Evolutionary conservation across 2,113 vertebrate genomes (phyloP).

Genomic region (Lamprotornis superbus): DNA sequence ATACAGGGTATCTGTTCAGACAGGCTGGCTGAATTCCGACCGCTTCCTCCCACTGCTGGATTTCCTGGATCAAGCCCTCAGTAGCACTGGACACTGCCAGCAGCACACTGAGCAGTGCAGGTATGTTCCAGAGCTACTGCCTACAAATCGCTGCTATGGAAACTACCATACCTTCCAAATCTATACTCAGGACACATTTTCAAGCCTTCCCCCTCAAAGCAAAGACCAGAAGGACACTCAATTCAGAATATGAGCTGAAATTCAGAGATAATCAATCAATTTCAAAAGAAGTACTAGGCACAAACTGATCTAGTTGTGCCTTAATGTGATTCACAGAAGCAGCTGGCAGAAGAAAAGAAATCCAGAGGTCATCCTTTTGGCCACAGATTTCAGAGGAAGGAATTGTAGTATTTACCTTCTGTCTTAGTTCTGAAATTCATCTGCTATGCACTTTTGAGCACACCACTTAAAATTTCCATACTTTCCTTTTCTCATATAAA

Average conservation of each 20-base stretch:
- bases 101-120: fast-evolving
- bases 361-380: neutral
- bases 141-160: neutral
- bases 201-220: neutral
- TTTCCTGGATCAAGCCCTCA: neutral
- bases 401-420: neutral
- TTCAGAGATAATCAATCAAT: neutral
- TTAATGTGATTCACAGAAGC: neutral
- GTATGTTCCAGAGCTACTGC: neutral
- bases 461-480: neutral
- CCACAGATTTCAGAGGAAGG: neutral
- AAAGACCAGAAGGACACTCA: neutral
- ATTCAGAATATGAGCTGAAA: neutral
- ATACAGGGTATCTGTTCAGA: neutral
- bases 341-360: neutral
- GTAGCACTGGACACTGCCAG: neutral
- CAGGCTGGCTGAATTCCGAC: neutral
- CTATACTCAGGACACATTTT: neutral
- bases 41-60: neutral
- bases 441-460: neutral
- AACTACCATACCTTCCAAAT: neutral
- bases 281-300: neutral
- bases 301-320: neutral
- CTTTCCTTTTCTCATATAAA: neutral
- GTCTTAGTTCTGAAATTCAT: neutral